Conservation (phyloP, 2,113 vertebrate genomes). For the Sapayoa aenigma region DNA sequence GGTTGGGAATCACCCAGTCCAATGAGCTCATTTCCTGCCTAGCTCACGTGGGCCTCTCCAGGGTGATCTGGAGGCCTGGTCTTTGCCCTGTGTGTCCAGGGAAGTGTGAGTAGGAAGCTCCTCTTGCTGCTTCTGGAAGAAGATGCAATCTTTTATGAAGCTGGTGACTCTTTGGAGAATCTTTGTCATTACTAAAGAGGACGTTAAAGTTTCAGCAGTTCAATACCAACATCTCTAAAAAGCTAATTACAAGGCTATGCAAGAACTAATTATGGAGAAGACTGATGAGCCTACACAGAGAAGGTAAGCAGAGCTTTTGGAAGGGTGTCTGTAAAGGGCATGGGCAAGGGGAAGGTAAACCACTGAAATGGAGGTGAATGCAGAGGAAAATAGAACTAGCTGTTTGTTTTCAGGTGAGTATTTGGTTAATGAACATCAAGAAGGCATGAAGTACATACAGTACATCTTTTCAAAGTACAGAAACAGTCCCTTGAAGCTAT, state of each 20-base stretch:
- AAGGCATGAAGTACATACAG: neutral
- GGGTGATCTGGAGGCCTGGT: constrained; percentile 43
- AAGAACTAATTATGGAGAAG: neutral
- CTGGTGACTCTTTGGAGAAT: neutral
- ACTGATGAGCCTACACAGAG: neutral
- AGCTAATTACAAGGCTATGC: neutral
- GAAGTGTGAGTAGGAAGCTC: constrained; percentile 12
- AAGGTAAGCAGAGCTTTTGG: neutral
- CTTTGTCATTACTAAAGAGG: neutral
- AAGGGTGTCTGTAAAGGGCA: neutral
- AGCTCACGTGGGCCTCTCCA: constrained; percentile 32
- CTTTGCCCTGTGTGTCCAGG: constrained; percentile 49
- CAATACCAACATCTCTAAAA: neutral
- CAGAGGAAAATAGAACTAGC: neutral
- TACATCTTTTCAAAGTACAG: neutral
- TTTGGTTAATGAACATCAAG: neutral
- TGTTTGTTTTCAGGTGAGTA: neutral
- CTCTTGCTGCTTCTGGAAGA: neutral
- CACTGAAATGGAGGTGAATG: neutral
- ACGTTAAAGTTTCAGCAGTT: neutral
- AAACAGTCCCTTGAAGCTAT: neutral
- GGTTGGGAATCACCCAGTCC: neutral
- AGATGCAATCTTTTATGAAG: neutral
- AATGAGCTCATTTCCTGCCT: constrained; percentile 61
- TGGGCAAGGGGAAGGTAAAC: neutral